Percentiles rank a stretch among this genome's conserved stretches.
These are phyloP conservation scores for Cheilosia variabilis DNA, from an alignment of 2,888 invertebrate species.

Conservation along the genomic window DNA sequence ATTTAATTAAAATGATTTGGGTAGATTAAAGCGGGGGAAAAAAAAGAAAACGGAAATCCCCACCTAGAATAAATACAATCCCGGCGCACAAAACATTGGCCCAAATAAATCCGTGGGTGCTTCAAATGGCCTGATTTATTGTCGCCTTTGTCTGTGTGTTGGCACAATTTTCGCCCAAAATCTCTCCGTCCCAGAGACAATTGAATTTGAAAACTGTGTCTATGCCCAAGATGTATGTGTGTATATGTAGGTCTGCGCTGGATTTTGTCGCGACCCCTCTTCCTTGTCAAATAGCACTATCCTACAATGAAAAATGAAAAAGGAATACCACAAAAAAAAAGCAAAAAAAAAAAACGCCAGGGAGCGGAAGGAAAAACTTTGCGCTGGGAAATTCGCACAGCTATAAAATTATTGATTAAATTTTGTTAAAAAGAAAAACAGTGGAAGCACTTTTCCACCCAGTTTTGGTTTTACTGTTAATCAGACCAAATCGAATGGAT, in stretches of 20 bases:
- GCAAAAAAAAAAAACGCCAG: neutral
- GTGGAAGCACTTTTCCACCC: neutral
- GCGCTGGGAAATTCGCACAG: slow-evolving; percentile 25
- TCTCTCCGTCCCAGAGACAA: slow-evolving; percentile 46
- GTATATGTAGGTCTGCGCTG: slow-evolving; percentile 34
- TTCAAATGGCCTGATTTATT: slow-evolving; percentile 60
- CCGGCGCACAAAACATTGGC: neutral
- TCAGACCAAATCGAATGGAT: no score
- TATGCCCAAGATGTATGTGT: slow-evolving; percentile 17
- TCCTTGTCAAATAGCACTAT: slow-evolving; percentile 1
- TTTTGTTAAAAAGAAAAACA: slow-evolving; percentile 11
- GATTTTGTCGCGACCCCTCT: slow-evolving; percentile 5
- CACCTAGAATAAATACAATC: slow-evolving; percentile 19
- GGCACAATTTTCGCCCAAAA: slow-evolving; percentile 41
- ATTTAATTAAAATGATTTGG: slow-evolving; percentile 45
- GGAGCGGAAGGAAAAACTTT: slow-evolving; percentile 43
- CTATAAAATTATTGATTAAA: slow-evolving; percentile 67
- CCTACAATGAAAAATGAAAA: slow-evolving; percentile 8
- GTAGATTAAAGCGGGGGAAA: slow-evolving; percentile 11
- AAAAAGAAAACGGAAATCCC: neutral
- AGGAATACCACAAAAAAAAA: neutral
- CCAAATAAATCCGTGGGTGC: slow-evolving; percentile 40
- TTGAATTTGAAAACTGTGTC: slow-evolving; percentile 54
- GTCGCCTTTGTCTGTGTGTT: slow-evolving; percentile 25
- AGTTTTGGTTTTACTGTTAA: no score